Conservation (phyloP, 2,797 vertebrate genomes). For the Myiothlypis coronata region DNA sequence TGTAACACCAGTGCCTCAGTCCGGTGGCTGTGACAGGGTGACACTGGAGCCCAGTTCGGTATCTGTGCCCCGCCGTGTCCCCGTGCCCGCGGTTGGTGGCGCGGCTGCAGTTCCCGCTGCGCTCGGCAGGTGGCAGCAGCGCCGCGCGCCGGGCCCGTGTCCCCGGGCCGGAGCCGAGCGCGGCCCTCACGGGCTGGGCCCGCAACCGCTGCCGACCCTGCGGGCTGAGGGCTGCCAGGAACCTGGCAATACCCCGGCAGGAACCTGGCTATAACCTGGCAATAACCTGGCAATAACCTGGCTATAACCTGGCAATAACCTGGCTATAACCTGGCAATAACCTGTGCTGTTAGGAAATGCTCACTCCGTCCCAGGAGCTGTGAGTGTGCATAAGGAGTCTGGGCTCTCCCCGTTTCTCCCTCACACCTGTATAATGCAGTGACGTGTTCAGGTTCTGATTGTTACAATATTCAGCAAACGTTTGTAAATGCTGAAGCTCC, state of each 20-base stretch:
- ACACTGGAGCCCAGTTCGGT: rapidly evolving
- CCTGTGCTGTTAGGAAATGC: background rate
- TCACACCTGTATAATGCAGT: background rate
- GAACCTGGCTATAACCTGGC: no score
- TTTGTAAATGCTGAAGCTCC: background rate
- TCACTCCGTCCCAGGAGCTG: background rate
- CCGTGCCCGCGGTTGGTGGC: background rate
- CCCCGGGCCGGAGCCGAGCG: background rate
- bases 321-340: background rate
- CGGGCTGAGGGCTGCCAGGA: background rate
- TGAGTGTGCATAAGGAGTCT: background rate
- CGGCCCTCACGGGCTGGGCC: background rate
- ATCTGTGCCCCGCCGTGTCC: no score
- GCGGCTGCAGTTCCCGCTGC: background rate
- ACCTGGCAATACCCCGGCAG: no score
- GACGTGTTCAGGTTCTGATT: background rate
- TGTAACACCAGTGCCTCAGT: no score
- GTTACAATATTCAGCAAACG: background rate
- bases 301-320: no score
- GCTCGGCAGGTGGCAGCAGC: background rate
- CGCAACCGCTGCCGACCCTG: background rate
- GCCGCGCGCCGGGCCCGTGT: background rate
- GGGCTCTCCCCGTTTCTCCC: background rate
- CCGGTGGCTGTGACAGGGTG: background rate
- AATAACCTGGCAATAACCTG: no score